A percentile compares a stretch with the other conserved stretches of the same genome.
These are phyloP conservation scores for Drosophila subobscura DNA, from an alignment of 1,140 invertebrate species.

Conservation along the genomic window DNA sequence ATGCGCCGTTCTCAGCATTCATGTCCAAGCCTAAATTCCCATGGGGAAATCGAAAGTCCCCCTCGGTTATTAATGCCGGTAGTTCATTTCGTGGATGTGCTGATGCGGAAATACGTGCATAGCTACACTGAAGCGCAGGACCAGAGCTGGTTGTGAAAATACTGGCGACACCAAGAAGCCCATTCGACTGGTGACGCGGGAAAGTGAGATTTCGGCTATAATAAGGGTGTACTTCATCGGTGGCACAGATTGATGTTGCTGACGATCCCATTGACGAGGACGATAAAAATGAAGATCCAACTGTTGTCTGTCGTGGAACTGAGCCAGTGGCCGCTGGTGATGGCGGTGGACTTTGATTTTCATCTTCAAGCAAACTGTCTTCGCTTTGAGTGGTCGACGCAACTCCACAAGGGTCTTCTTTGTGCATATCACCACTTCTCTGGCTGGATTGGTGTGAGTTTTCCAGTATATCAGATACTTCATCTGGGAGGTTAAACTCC, in stretches of 20 bases:
- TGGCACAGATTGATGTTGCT: constrained; percentile 69
- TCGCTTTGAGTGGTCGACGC: constrained; percentile 40
- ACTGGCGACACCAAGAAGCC: constrained; percentile 62
- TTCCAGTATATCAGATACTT: constrained; percentile 93
- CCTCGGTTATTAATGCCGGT: constrained; percentile 87
- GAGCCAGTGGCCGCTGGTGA: constrained; percentile 70
- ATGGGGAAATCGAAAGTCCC: constrained; percentile 84
- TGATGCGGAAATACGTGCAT: constrained; percentile 67
- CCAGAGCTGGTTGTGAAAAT: constrained; percentile 46
- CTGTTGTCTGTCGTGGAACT: constrained; percentile 51
- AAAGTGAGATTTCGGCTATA: constrained; percentile 86
- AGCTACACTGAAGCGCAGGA: constrained; percentile 59
- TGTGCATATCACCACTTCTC: constrained; percentile 13
- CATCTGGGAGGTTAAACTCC: constrained; percentile 96
- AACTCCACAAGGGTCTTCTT: constrained; percentile 38
- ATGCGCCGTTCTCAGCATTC: constrained; percentile 55
- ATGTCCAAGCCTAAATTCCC: constrained; percentile 63
- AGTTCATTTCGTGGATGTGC: constrained; percentile 84
- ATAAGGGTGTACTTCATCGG: constrained; percentile 70
- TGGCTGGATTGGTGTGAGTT: constrained; percentile 70
- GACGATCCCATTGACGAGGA: constrained; percentile 56
- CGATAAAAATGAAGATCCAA: constrained; percentile 57
- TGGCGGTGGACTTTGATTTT: constrained; percentile 74
- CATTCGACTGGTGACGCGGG: constrained; percentile 84
- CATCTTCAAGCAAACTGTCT: constrained; percentile 60